phyloP scores from a whole-genome alignment of 2,888 invertebrate species.

The Calameuta filiformis region DNA sequence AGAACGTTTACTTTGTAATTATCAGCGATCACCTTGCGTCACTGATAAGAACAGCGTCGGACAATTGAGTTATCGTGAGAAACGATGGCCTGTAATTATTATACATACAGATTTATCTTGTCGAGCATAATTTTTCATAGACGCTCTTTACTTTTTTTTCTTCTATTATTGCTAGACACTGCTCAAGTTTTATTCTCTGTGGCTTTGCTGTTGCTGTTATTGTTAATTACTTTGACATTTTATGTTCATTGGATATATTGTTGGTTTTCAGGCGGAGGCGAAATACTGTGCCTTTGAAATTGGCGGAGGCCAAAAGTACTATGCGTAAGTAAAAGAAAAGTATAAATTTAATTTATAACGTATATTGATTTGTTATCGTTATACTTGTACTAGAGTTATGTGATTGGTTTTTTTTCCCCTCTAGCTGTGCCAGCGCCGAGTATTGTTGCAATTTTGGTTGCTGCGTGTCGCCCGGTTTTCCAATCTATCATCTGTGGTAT shows the following conservation, averaged over 20 bases:
- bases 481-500: constrained; percentile 71
- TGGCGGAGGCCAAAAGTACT: constrained; percentile 65
- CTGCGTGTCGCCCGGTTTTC: constrained; percentile 68
- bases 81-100: background rate
- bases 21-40: background rate
- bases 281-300: constrained; percentile 67
- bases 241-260: background rate
- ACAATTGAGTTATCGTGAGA: background rate
- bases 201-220: background rate
- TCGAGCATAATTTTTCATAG: background rate
- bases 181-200: background rate
- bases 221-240: background rate
- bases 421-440: constrained; percentile 67
- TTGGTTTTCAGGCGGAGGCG: constrained; percentile 59
- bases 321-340: constrained; percentile 54
- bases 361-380: background rate
- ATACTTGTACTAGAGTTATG: background rate
- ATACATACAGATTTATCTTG: background rate
- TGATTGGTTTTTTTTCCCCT: constrained; percentile 18
- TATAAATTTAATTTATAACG: background rate
- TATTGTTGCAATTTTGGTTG: constrained; percentile 70
- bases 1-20: background rate
- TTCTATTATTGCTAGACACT: background rate
- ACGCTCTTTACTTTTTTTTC: background rate
- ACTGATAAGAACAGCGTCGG: background rate